These are phyloP conservation scores for Babylonia areolata DNA, from an alignment of 1,140 invertebrate genomes.

Conservation along the genomic window DNA sequence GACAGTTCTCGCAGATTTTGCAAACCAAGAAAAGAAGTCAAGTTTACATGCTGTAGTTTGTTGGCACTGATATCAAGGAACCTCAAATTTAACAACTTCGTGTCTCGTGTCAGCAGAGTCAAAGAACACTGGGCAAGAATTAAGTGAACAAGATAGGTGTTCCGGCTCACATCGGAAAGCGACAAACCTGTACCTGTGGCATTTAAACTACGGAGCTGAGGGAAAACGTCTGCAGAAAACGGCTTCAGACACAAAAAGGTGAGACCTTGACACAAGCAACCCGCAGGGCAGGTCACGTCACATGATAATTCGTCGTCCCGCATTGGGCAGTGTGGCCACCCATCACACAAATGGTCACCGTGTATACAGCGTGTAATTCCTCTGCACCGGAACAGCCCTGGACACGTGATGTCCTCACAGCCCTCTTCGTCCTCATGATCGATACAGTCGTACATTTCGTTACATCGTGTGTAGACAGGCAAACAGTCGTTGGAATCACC, in stretches of 20 bases:
- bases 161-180: neutral
- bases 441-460: slow-evolving; percentile 13
- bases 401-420: neutral
- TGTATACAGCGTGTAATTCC: neutral
- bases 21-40: neutral
- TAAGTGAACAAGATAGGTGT: neutral
- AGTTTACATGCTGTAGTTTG: neutral
- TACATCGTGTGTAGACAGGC: neutral
- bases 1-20: neutral
- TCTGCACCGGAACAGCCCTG: neutral
- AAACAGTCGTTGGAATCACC: neutral
- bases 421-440: neutral
- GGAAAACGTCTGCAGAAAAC: neutral
- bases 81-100: neutral
- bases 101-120: neutral
- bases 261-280: neutral
- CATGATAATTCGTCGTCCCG: slow-evolving; percentile 20
- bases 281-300: slow-evolving; percentile 15
- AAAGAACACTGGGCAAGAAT: slow-evolving; percentile 8
- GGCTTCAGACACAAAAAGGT: neutral
- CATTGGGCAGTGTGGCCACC: slow-evolving; percentile 5
- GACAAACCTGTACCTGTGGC: neutral
- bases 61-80: neutral
- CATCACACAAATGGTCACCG: neutral
- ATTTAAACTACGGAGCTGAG: neutral